Evolutionary conservation across 1,140 invertebrate genomes (phyloP).

Genomic region (Drosophila mauritiana): DNA sequence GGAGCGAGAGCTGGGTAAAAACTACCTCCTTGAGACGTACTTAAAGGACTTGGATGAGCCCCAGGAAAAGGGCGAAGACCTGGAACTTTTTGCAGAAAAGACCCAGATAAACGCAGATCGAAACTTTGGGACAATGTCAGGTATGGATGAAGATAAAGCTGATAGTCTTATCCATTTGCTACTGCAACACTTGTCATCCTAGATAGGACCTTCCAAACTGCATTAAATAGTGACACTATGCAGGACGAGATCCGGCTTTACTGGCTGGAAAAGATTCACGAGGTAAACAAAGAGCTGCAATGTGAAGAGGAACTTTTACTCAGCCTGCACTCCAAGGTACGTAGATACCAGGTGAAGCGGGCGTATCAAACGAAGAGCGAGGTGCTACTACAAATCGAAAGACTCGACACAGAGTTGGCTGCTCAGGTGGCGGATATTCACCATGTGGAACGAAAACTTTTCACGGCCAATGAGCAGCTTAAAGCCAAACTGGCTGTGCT

Average conservation of each 20-base stretch:
- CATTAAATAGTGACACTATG: background rate
- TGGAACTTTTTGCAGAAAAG: conserved; percentile 48
- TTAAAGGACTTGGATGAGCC: conserved; percentile 86
- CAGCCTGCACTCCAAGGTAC: conserved; percentile 88
- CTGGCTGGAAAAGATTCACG: conserved; percentile 89
- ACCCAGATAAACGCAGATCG: conserved; percentile 49
- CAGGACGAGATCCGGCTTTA: conserved; percentile 86
- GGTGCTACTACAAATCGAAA: conserved; percentile 70
- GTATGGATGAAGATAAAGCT: conserved; percentile 1
- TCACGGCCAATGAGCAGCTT: conserved; percentile 87
- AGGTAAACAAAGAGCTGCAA: conserved; percentile 89
- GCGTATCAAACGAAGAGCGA: conserved; percentile 85
- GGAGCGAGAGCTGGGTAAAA: conserved; percentile 90
- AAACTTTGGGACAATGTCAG: too few relatives aligned
- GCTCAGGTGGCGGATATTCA: conserved; percentile 87
- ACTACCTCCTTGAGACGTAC: conserved; percentile 93
- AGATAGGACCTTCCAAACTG: conserved; percentile 27
- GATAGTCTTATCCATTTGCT: too few relatives aligned
- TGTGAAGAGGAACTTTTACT: conserved; percentile 89
- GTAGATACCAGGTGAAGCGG: conserved; percentile 87
- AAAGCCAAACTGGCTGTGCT: conserved; percentile 87
- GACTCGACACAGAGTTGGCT: conserved; percentile 86
- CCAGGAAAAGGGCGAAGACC: conserved; percentile 66
- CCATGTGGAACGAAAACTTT: conserved; percentile 87
- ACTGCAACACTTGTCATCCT: background rate